phyloP scores from a whole-genome alignment of 2,888 invertebrate genomes.

The Eupithecia centaureata region DNA sequence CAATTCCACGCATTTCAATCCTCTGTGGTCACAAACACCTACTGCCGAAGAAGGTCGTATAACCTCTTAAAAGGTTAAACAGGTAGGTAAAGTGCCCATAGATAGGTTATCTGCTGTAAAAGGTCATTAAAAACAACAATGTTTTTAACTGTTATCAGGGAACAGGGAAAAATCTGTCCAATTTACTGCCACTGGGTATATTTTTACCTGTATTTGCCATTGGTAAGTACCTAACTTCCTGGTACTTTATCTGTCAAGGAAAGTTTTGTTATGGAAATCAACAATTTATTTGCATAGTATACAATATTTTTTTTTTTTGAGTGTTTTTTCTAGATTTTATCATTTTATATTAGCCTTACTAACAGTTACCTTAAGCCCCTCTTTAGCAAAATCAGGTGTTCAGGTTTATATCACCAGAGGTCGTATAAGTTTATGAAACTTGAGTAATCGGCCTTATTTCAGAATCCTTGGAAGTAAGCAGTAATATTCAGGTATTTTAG shows the following conservation, averaged over 20 bases:
- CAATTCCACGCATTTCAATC: conserved; percentile 7
- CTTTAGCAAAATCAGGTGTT: not conserved
- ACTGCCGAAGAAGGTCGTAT: not conserved
- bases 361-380: no score
- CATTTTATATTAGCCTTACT: no score
- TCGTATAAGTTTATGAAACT: conserved; percentile 1
- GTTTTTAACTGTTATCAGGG: not conserved
- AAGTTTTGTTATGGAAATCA: not conserved
- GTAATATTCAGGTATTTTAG: conserved; percentile 2
- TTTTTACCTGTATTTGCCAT: not conserved
- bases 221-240: no score
- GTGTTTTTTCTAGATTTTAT: not conserved
- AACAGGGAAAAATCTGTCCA: not conserved
- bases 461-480: conserved; percentile 8
- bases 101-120: not conserved
- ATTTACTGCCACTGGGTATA: not conserved
- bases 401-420: not conserved
- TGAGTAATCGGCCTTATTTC: conserved; percentile 32
- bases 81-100: not conserved
- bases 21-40: conserved; percentile 3
- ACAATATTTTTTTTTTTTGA: not conserved
- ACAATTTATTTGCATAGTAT: not conserved
- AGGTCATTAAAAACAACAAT: not conserved
- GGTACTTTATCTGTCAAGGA: not conserved
- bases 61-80: not conserved